Evolutionary conservation across 92 coral and sea anemone genomes (phyloP).

Genomic region (Scolanthus callimorphus): DNA sequence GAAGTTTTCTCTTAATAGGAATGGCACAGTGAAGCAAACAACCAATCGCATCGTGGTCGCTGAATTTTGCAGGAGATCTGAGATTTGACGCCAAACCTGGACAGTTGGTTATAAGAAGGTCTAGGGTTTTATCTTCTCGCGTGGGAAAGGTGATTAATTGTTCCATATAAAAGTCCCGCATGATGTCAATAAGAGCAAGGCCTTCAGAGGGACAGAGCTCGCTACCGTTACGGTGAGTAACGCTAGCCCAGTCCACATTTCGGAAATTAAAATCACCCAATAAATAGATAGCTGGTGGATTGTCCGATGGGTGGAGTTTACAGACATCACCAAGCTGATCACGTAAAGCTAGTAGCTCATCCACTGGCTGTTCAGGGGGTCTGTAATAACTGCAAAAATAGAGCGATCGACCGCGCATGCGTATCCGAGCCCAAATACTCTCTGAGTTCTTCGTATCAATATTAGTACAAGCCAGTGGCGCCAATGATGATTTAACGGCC

Average conservation of each 20-base stretch:
- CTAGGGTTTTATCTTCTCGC: constrained; percentile 35
- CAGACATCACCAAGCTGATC: neutral
- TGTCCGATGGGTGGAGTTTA: constrained; percentile 8
- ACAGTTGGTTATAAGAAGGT: constrained; percentile 23
- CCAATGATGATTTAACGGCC: constrained; percentile 14
- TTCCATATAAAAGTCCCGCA: constrained; percentile 8
- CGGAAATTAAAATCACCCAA: constrained; percentile 34
- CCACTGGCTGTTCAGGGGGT: constrained; percentile 20
- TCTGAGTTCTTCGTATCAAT: neutral
- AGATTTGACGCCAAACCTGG: neutral
- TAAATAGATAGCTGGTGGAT: constrained; percentile 25
- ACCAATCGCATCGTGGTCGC: constrained; percentile 40
- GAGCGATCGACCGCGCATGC: neutral
- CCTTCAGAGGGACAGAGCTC: constrained; percentile 12
- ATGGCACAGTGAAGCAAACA: neutral
- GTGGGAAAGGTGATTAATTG: constrained; percentile 36
- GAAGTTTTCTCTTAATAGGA: constrained; percentile 1
- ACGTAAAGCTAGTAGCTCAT: neutral
- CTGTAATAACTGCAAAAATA: constrained; percentile 34
- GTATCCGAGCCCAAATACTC: constrained; percentile 20
- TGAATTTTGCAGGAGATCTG: constrained; percentile 26
- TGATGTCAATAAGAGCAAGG: constrained; percentile 18
- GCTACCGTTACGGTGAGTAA: constrained; percentile 3
- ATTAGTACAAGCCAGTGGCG: constrained; percentile 3
- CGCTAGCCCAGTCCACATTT: constrained; percentile 21